Evolutionary conservation across 2,113 vertebrate species (phyloP), one percentile per base, ranked within the genome.

Genomic region (Pavo muticus): DNA sequence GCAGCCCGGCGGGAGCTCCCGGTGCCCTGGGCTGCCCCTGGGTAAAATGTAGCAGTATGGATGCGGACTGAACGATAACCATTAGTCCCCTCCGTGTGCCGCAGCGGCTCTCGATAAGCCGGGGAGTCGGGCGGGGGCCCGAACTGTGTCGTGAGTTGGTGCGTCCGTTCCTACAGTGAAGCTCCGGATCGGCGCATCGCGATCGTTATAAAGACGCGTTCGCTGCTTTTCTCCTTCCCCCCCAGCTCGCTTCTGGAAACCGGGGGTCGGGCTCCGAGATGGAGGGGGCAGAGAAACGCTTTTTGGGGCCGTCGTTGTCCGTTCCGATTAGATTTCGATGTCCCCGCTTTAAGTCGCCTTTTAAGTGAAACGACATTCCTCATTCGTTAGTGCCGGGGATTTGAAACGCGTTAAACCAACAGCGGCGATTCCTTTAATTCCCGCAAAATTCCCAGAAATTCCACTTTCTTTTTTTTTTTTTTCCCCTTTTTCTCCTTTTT

Each of bases 281-380:
- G 1, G 82, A 63, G 74, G 16, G 27, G 84, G 18, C 79, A 64
- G 32, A 37, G 86, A 84, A 85, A 32, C 1, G 1, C 15, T 93
- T 91, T 86, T 75, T 11, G 47, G 50, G 39, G 29, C 8, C 20
- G 6, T 29, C 9, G 61, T 35, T 60, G 27, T 32, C 91, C 17
- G 0, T 81, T 88, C 91, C 52, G 42, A 44, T 74, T 23, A 52
- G 69, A 92, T 92, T 94, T 96, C 94, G 94, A 96, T 96, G 77
- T 69, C 57, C 23, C 5, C 23, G n/a, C 75, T 90, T 63, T 68
- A 74, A 48, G 24, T 54, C 56, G 10, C 37, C 42, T 74, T 59
- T 81, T 45, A 42, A 77, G 24, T 35, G 42, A 77, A 91, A 84
- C 80, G 19, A 32, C 64, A 8, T 76, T 80, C 37, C 50, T 59